Evolutionary conservation across 2,113 vertebrate species (phyloP).

Genomic region (Gnathonemus longibarbis): DNA sequence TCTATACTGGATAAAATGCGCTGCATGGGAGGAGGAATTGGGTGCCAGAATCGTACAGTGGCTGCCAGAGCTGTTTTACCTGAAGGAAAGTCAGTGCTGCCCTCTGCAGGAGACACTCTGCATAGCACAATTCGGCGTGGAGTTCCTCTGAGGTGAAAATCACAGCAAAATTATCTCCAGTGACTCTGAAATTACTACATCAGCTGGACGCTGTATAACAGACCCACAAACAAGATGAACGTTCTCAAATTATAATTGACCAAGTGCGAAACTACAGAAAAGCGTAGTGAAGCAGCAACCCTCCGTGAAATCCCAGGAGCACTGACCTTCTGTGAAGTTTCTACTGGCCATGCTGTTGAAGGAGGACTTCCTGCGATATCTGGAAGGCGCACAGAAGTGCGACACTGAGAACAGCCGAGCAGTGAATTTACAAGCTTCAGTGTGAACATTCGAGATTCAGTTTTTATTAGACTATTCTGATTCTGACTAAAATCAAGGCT

Average conservation of each 20-base stretch:
- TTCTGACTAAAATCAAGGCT: background rate
- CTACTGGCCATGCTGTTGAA: slow-evolving; percentile 74
- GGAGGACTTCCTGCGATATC: slow-evolving; percentile 83
- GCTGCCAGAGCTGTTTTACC: slow-evolving; percentile 54
- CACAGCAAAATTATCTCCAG: slow-evolving; percentile 22
- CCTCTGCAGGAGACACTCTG: slow-evolving; percentile 94
- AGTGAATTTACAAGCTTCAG: background rate
- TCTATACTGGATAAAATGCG: background rate
- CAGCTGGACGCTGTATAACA: slow-evolving; percentile 7
- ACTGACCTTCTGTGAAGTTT: slow-evolving; percentile 85
- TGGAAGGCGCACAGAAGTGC: slow-evolving; percentile 38
- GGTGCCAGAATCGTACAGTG: background rate
- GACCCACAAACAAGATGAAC: background rate
- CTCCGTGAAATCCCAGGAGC: background rate
- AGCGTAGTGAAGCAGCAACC: background rate
- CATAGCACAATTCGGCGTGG: slow-evolving; percentile 94
- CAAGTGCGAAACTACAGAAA: background rate
- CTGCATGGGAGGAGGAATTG: no score
- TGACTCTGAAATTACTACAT: background rate
- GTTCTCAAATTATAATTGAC: slow-evolving; percentile 10
- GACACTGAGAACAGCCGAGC: background rate
- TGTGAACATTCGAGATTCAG: background rate
- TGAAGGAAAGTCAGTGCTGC: slow-evolving; percentile 94
- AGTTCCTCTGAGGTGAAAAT: slow-evolving; percentile 76
- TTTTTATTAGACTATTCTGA: background rate